Conservation (phyloP, 2,113 vertebrate genomes). For the Chaenogobius annularis region DNA sequence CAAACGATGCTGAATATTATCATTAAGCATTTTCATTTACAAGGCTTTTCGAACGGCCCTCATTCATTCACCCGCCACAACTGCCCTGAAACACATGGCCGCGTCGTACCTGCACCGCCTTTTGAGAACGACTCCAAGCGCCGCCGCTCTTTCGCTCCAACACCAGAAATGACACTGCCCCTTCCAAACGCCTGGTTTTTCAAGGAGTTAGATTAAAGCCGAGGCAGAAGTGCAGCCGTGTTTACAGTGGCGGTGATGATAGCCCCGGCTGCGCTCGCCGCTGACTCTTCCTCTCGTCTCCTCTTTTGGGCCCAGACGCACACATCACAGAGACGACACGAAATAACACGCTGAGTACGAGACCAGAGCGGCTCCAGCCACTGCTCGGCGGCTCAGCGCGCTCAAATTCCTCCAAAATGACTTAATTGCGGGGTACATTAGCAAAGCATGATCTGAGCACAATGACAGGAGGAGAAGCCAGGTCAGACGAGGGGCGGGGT, state of each 20-base stretch:
- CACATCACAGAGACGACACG: not conserved
- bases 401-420: slow-evolving; percentile 6
- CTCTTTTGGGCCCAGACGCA: not conserved
- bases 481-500: not conserved
- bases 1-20: no score
- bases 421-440: slow-evolving; percentile 9
- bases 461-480: not conserved
- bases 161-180: not conserved
- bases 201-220: slow-evolving; percentile 2
- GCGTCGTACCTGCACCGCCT: not conserved
- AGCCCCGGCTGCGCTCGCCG: not conserved
- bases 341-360: not conserved
- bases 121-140: not conserved
- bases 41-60: no score
- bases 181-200: slow-evolving; percentile 14
- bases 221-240: not conserved
- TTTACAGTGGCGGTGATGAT: not conserved
- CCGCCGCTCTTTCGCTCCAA: not conserved
- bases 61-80: no score
- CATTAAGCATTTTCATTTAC: no score
- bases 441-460: not conserved
- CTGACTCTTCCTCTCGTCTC: slow-evolving; percentile 7
- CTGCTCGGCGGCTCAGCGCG: not conserved
- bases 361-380: not conserved
- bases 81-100: no score